A percentile compares a stretch with the other conserved stretches of the same genome.
Conservation (phyloP, 1,140 invertebrate genomes). For the Gerris buenoi region DNA sequence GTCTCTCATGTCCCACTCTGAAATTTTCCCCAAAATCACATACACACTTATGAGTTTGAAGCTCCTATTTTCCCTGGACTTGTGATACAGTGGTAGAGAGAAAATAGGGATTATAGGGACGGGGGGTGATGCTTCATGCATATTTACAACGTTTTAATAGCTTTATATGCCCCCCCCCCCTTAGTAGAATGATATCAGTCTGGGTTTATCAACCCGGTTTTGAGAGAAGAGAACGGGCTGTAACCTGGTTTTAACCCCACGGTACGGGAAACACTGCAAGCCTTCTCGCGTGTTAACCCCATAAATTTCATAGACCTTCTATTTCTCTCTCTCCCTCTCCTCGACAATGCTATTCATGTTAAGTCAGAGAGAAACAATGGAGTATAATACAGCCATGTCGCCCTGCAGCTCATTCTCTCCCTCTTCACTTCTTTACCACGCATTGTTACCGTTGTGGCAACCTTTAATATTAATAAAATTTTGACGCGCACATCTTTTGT, state of each 20-base stretch:
- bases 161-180: background rate
- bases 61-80: too few relatives aligned
- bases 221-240: too few relatives aligned
- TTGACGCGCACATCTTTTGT: too few relatives aligned
- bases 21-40: too few relatives aligned
- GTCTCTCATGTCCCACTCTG: too few relatives aligned
- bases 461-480: too few relatives aligned
- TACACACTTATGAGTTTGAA: too few relatives aligned
- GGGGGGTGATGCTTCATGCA: background rate
- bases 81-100: too few relatives aligned
- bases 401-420: background rate
- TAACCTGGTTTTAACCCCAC: too few relatives aligned
- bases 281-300: background rate
- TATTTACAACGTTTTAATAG: background rate
- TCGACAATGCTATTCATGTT: background rate
- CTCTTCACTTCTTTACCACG: background rate
- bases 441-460: background rate
- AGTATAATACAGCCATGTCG: background rate
- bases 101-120: background rate
- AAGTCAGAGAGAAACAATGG: background rate
- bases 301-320: background rate
- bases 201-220: background rate
- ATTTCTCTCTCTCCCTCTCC: too few relatives aligned
- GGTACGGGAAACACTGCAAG: background rate
- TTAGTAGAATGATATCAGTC: background rate